Percentiles rank a stretch among this genome's conserved stretches.
phyloP scores from a whole-genome alignment of 2,797 vertebrate species.

The Enteromius anoplus region DNA sequence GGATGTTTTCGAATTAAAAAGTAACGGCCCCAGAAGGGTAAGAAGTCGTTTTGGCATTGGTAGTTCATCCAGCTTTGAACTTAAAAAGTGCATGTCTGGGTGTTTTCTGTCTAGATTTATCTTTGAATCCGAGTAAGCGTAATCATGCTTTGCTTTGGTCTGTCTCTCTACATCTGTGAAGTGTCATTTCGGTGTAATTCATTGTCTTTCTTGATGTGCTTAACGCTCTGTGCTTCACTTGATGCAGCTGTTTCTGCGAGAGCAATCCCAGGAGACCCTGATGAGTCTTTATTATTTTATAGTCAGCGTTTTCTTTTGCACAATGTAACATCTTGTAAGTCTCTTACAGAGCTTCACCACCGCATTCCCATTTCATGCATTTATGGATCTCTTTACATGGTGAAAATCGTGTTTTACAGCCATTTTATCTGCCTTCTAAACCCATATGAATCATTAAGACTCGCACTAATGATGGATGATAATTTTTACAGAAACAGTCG shows the following conservation, averaged over 20 bases:
- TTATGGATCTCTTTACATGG: constrained; percentile 11
- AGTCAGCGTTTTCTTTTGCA: constrained; percentile 15
- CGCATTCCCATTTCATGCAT: not conserved
- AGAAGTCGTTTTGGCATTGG: constrained; percentile 19
- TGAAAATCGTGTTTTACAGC: constrained; percentile 26
- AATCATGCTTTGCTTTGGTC: constrained; percentile 37
- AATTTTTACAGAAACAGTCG: constrained; percentile 8
- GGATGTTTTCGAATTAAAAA: constrained; percentile 98
- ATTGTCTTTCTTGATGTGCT: constrained; percentile 37
- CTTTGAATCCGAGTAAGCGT: constrained; percentile 37
- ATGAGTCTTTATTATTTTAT: constrained; percentile 40
- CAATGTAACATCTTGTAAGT: constrained; percentile 19
- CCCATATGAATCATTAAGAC: constrained; percentile 10
- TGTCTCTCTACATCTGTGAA: constrained; percentile 51
- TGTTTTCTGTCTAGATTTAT: constrained; percentile 23
- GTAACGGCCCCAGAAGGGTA: constrained; percentile 93
- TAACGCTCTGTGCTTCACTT: constrained; percentile 43
- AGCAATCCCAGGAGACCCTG: constrained; percentile 41
- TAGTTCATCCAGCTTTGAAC: not conserved
- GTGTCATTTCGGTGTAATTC: constrained; percentile 40
- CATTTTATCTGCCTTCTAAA: constrained; percentile 27
- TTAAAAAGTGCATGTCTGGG: not conserved
- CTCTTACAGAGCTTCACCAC: constrained; percentile 7
- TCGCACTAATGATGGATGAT: constrained; percentile 14
- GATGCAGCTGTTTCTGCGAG: constrained; percentile 50